Conservation (phyloP, 1,140 invertebrate genomes). For the Neodiprion fabricii region DNA sequence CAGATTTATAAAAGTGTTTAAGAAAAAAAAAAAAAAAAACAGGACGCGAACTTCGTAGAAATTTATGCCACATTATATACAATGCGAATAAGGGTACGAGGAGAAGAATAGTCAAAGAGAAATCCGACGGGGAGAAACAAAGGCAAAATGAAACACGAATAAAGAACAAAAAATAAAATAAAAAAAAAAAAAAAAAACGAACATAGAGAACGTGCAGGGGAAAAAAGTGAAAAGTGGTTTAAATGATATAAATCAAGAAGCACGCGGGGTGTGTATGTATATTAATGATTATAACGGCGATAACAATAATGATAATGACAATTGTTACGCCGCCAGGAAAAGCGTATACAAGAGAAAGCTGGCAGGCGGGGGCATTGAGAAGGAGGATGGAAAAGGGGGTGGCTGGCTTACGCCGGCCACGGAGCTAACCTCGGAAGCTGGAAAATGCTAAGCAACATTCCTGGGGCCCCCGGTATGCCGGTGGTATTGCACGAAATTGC, state of each 20-base stretch:
- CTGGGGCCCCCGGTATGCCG: conserved; percentile 53
- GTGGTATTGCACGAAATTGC: conserved; percentile 58
- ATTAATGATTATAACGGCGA: not conserved
- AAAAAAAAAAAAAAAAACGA: too few relatives aligned
- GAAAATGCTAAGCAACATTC: conserved; percentile 58
- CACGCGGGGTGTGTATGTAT: not conserved
- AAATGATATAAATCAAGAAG: not conserved
- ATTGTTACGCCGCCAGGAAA: conserved; percentile 14
- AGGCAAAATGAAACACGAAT: conserved; percentile 10
- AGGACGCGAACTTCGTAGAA: too few relatives aligned
- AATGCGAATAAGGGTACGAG: too few relatives aligned
- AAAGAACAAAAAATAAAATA: conserved; percentile 5
- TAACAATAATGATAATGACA: not conserved
- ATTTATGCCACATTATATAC: too few relatives aligned
- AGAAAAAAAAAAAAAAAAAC: too few relatives aligned
- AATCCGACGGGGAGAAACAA: not conserved
- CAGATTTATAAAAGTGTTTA: too few relatives aligned
- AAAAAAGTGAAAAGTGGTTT: not conserved
- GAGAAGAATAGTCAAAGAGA: not conserved
- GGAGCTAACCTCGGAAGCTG: conserved; percentile 32
- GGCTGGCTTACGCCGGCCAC: conserved; percentile 2
- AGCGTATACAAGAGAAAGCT: conserved; percentile 12
- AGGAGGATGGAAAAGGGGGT: conserved; percentile 10
- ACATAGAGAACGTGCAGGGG: not conserved
- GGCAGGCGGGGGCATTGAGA: conserved; percentile 11